These are phyloP conservation scores for Stichodactyla mertensii DNA, from an alignment of 64 coral and sea anemone species.

Conservation along the genomic window DNA sequence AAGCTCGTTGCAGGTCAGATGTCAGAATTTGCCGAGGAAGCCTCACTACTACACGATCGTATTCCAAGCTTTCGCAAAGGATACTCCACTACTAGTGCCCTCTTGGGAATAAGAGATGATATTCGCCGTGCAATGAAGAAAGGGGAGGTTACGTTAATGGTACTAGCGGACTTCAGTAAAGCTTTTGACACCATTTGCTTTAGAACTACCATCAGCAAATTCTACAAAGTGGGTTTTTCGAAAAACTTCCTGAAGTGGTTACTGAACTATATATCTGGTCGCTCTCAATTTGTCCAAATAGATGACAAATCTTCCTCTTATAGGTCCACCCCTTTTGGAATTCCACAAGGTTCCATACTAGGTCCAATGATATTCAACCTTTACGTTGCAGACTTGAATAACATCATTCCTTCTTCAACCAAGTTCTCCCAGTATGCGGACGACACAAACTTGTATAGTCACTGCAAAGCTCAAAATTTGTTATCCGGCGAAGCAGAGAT, in stretches of 20 bases:
- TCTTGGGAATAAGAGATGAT: constrained; percentile 24
- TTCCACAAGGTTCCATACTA: constrained; percentile 35
- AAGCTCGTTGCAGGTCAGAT: no score
- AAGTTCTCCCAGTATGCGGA: constrained; percentile 41
- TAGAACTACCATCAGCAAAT: not conserved
- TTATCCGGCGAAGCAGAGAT: not conserved
- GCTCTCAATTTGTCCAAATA: constrained; percentile 26
- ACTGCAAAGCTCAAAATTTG: constrained; percentile 24
- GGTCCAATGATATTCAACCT: constrained; percentile 57
- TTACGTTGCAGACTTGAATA: constrained; percentile 50
- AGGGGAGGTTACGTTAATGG: not conserved
- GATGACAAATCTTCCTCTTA: constrained; percentile 17
- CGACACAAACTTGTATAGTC: constrained; percentile 37
- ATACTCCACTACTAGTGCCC: no score
- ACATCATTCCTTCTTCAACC: constrained; percentile 12
- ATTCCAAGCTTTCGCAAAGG: no score
- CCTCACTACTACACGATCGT: no score
- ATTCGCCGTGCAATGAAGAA: not conserved
- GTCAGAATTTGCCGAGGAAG: no score
- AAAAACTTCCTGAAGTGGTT: constrained; percentile 18
- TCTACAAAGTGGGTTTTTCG: not conserved
- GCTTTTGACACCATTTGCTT: constrained; percentile 18
- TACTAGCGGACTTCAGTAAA: constrained; percentile 17
- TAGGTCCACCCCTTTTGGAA: constrained; percentile 17
- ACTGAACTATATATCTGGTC: constrained; percentile 16